Base-by-base conservation (phyloP, 2,113 vertebrate genomes). In the Nestor notabilis region DNA sequence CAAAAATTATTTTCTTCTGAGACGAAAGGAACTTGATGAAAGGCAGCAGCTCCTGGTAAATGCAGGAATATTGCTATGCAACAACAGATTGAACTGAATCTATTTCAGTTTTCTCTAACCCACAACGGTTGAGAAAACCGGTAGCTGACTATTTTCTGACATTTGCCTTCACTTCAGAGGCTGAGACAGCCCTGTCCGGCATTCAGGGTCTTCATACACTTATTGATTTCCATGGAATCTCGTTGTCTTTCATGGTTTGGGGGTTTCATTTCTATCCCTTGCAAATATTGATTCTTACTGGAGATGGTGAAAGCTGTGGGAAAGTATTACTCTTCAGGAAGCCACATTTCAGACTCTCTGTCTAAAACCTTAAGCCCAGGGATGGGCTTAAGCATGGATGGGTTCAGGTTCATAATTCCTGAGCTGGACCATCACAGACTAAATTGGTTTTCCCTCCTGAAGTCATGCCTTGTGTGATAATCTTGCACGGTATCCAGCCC, bases 1-100 rank as follows among this genome's bases (percentile, higher is more conserved):
- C 13, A 85, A 89, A 87, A 95, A 72, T 79, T 72, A 61, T 76
- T 93, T 95, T 96, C 83, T 95, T 95, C 81, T 95, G 90, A 96
- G 86, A 89, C 63, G 35, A 96, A 93, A 92, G 72, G 70, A 84
- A 66, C 75, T 84, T 93, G 74, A 96, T 94, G 93, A 83, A 94
- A 97, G 95, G 72, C 29, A 11, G 84, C 87, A 90, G 87, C 53
- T 95, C 58, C 71, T 86, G 55, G 39, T 93, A 86, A 94, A 93
- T 58, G 75, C 58, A 83, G 60, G 88, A 70, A 75, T 91, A 96
- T 81, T 96, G 93, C 96, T 96, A 90, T 91, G 93, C 94, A 96
- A 90, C 93, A 92, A 69, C 56, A 90, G 61, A 83, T 90, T 96
- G 68, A 83, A 66, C 60, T 46, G 37, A 63, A 89, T 72, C 61